Base-by-base conservation (phyloP, 2,888 invertebrate species). In the Autographa gamma region DNA sequence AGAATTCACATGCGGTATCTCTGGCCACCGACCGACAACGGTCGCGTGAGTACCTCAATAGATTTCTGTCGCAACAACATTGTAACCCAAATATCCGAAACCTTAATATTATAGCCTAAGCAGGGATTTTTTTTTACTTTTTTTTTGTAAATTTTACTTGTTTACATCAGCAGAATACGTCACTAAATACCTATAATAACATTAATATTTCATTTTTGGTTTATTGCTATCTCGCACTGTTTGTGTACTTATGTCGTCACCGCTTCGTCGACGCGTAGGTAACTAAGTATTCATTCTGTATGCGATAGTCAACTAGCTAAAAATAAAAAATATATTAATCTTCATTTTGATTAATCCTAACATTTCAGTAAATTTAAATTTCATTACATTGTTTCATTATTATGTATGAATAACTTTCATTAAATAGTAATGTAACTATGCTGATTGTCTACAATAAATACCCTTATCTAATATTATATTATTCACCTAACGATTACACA, bases 261-360 rank as follows among this genome's bases (percentile, higher is more conserved):
- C 79, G 82, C 80, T 73, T 70, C 83, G 80, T 80, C 78, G 84
- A 86, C 86, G 85, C 87, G 86, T 85, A 87, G 91, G 91, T 91
- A 92, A 93, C 93, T 89, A 90, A 91, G 89, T 91, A 89, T 88
- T 86, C 89, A 88, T 90, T 89, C 89, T 88, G 92, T 88, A 89
- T 92, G 93, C 93, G 94, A 93, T 91, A 94, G 92, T 93, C 93
- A 94, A 94, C 94, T 95, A 95, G 94, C 93, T 95, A 95, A 93
- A 95, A 95, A 95, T 95, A 94, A 95, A 95, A 95, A 94, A 95
- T 95, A 95, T 95, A 95, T 95, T 95, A 95, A 93, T 93, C 89
- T 93, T 93, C 87, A 90, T 89, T 93, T 91, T 92, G 90, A 92
- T 93, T 95, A 93, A 90, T 84, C 86, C 93, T 94, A 93, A 93